Evolutionary conservation across 2,797 vertebrate species (phyloP), one percentile per base, ranked within the genome.

Genomic region (Sebastes trivittatus): DNA sequence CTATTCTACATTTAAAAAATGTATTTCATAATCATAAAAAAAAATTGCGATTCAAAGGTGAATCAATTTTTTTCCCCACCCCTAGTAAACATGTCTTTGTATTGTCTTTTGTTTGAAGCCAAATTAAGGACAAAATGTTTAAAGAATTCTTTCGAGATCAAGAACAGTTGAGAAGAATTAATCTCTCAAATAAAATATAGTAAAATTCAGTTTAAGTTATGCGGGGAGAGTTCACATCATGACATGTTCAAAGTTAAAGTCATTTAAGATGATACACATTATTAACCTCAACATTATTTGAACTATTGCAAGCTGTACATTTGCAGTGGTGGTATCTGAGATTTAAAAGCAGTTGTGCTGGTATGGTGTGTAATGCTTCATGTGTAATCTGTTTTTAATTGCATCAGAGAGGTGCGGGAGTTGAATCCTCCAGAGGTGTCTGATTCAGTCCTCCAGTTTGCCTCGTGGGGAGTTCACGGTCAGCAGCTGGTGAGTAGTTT

Each of bases 341-440:
- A 22, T 27, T 36, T 52, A 16, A 22, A 56, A 34, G 6, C 5
- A 49, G 4, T 18, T 52, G 16, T 38, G 27, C 25, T 67, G 14
- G 16, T 55, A 4, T 20, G 25, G 2, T 73, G 49, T 60, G 7
- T 27, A 22, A 30, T 23, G 23, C 4, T 27, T 20, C 1, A 3
- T 30, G 52, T 46, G 20, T 52, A 27, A 55, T 9, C 20, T 1
- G 1, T 65, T 34, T 80, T 29, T 61, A 4, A 5, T 60, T 70
- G 4, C 22, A 11, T 58, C 77, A 96, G 95, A 78, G 95, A 96
- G 80, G 95, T 96, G 36, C 81, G 77, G 66, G 94, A 96, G 93
- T 86, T 96, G 75, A 96, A 96, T 76, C 95, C 95, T 68, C 95
- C 95, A 0, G 95, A 96, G 80, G 95, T 96, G n/a, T 90, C 93